These are phyloP conservation scores for Sula dactylatra DNA, from an alignment of 2,113 vertebrate species.

Conservation along the genomic window DNA sequence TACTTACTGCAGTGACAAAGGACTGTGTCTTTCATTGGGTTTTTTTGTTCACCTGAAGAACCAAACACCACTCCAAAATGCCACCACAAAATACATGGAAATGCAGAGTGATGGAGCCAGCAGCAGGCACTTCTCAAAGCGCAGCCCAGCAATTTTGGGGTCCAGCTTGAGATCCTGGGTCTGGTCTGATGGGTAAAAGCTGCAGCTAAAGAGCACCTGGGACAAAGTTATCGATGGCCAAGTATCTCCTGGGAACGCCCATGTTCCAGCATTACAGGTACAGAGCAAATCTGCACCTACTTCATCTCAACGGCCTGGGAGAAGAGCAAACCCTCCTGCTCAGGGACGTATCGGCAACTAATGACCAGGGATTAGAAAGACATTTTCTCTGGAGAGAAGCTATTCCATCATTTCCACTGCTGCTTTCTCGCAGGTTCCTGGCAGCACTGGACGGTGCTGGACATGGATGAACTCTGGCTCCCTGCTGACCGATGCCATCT, in stretches of 20 bases:
- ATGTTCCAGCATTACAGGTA: background rate
- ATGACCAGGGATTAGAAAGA: background rate
- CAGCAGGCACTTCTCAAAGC: background rate
- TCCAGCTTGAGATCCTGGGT: background rate
- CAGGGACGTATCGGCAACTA: background rate
- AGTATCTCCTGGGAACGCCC: background rate
- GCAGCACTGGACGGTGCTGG: background rate
- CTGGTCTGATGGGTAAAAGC: background rate
- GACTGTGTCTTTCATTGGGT: background rate
- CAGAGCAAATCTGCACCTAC: background rate
- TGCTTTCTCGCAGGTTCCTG: background rate
- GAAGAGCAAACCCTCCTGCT: background rate
- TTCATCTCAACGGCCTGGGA: background rate
- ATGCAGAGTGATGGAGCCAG: background rate
- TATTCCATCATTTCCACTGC: background rate
- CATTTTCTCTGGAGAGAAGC: background rate
- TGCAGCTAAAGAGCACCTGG: background rate
- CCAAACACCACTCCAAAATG: background rate
- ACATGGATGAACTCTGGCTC: background rate
- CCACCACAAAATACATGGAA: rapidly evolving
- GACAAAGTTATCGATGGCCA: background rate
- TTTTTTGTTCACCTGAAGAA: background rate
- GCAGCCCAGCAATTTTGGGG: background rate
- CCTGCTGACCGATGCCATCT: background rate
- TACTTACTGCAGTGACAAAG: background rate